Evolutionary conservation across 2,888 invertebrate species (phyloP), one percentile per base, ranked within the genome.

Genomic region (Protonemura montana): DNA sequence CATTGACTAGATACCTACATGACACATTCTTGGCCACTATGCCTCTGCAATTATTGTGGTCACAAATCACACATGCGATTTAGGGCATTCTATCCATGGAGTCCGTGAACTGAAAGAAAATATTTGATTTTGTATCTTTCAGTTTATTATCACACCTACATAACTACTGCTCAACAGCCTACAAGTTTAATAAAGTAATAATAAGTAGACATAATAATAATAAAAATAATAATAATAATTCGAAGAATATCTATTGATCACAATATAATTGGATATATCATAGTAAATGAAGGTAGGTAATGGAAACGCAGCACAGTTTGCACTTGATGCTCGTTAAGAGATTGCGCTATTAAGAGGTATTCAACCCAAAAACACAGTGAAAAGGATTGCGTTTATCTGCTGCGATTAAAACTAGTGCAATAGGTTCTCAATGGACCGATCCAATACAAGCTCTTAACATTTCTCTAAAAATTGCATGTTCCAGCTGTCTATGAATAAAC

Each of bases 191-290:
- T 59, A 21, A 21, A 7, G 21, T 59, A 59, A 59, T 59, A 59
- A 59, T 59, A 59, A 21, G 59, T 59, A 59, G 59, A 21, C 13
- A 59, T 78, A 77, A 78, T 78, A 78, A 78, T 78, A 78, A 78
- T 78, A 78, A 10, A 6, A 78, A 78, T 78, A 78, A 78, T 10
- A 78, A 10, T 1, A 78, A 78, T 1, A 78, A 10, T 78, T 3
- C 6, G 6, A 77, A 13, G 10, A 7, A 77, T 7, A 25, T 25
- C 5, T 77, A 77, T 21, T 78, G 29, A 78, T 78, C 27, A 78
- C 29, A 78, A 78, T 78, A 78, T 26, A 28, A 78, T 28, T 78
- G 29, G 26, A 78, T 78, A 78, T 77, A 6, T 26, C 78, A 78
- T 78, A 29, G 78, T 28, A 78, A n/a, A 29, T 29, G 30, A 21